Percentiles rank a stretch among this genome's conserved stretches.
These are phyloP conservation scores for Pangasianodon hypophthalmus DNA, from an alignment of 2,113 vertebrate genomes.

Conservation along the genomic window DNA sequence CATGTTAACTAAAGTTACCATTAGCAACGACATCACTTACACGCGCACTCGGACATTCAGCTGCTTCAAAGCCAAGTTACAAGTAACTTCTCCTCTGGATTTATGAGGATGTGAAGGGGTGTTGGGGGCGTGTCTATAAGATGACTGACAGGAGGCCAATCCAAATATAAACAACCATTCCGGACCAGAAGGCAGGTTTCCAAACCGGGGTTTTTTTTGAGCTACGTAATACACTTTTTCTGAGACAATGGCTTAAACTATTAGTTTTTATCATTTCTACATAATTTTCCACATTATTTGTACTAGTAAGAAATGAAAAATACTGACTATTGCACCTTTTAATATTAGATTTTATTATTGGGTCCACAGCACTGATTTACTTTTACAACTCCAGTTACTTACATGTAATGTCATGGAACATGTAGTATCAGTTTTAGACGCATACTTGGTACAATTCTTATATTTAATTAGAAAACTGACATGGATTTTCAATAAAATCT, in stretches of 20 bases:
- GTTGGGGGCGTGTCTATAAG: neutral
- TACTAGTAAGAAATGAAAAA: neutral
- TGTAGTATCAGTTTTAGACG: neutral
- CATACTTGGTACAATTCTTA: neutral
- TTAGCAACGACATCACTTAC: neutral
- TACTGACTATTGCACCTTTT: neutral
- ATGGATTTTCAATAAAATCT: neutral
- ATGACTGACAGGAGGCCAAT: neutral
- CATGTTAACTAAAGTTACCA: neutral
- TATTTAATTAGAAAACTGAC: neutral
- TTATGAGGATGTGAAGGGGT: neutral
- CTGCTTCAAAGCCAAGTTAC: neutral
- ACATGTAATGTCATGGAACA: neutral
- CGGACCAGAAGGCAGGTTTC: neutral
- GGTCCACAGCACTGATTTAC: neutral
- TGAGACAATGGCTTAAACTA: too few species aligned
- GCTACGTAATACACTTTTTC: too few species aligned
- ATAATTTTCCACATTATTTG: neutral
- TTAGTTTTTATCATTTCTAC: too few species aligned
- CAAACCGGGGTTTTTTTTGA: too few species aligned
- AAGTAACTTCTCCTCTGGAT: neutral
- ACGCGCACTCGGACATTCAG: neutral
- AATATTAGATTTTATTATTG: neutral
- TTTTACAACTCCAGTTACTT: neutral
- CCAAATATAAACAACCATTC: neutral